Evolutionary conservation across 2,888 invertebrate genomes (phyloP).

Genomic region (Tetheella fluctuosa): DNA sequence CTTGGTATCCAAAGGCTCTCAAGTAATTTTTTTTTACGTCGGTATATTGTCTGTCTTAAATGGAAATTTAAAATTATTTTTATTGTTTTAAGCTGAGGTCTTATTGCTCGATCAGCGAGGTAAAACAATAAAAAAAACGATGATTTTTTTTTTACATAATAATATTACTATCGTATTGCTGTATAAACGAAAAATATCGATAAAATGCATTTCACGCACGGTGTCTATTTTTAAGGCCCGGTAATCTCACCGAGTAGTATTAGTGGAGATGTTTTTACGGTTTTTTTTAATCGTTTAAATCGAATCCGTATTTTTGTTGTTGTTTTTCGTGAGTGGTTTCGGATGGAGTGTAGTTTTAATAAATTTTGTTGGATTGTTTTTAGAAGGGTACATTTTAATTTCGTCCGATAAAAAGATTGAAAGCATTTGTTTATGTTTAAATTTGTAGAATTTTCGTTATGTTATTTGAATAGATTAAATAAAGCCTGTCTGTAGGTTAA

Average conservation of each 20-base stretch:
- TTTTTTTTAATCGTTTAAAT: conserved; percentile 4
- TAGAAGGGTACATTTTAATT: background rate
- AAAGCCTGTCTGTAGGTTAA: too few species aligned
- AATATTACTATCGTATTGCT: too few species aligned
- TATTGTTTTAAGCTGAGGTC: too few species aligned
- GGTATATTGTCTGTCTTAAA: too few species aligned
- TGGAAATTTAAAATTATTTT: too few species aligned
- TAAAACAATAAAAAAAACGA: too few species aligned
- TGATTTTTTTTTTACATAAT: too few species aligned
- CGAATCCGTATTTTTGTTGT: conserved; percentile 5
- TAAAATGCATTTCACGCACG: background rate
- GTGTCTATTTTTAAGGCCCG: background rate
- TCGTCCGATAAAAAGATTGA: background rate
- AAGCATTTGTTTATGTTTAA: background rate
- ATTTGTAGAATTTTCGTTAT: background rate
- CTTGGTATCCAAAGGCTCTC: too few species aligned
- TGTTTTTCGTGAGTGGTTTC: conserved; percentile 8
- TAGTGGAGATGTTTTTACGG: conserved; percentile 3
- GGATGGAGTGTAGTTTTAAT: conserved; percentile 1
- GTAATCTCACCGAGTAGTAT: background rate
- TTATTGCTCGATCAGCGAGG: too few species aligned
- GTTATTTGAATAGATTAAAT: background rate
- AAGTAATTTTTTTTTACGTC: too few species aligned
- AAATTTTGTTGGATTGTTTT: conserved; percentile 4
- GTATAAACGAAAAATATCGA: background rate